Evolutionary conservation across 2,113 vertebrate genomes (phyloP), one percentile per base, ranked within the genome.

Genomic region (Camelus bactrianus): DNA sequence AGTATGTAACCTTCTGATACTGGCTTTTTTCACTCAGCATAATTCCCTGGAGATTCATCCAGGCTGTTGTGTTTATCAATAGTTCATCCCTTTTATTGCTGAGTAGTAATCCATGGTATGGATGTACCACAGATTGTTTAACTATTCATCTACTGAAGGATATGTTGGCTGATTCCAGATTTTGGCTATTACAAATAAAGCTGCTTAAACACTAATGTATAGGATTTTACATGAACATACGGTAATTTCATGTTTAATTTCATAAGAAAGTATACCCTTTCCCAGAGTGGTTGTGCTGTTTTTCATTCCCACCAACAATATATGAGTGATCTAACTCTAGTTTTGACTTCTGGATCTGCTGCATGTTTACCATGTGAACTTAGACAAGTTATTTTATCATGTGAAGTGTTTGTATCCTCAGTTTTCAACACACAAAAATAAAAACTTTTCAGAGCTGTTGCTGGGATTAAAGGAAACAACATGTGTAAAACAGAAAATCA

Each of bases 171-270:
- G 28, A 90, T 46, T 42, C 52, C 62, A 86, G 32, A 42, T 56
- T 77, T 86, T 35, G 32, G 70, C 62, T 87, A 75, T 42, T 90
- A 84, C 72, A 96, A 76, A 89, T 54, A 94, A 83, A 70, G 62
- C n/a, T 64, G 38, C 38, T 89, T 60, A 38, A 94, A 75, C 42
- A 67, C 42, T 56, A 13, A 35, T 42, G 62, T 64, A 38, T 8
- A 81, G 26, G 22, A 76, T 76, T 70, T 91, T 95, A 16, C 75
- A 30, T 52, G 46, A 88, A 14, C 46, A 65, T 76, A 72, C 17
- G 24, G n/a, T 56, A 86, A 56, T 16, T 50, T 35, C 8, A 56
- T 56, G 3, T 67, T 89, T 67, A 35, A 48, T 90, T 95, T 96
- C 73, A 67, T 52, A 84, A 81, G 26, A 90, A 69, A 69, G 12